Base-by-base conservation (phyloP, 2,113 vertebrate species). In the Istiophorus platypterus region DNA sequence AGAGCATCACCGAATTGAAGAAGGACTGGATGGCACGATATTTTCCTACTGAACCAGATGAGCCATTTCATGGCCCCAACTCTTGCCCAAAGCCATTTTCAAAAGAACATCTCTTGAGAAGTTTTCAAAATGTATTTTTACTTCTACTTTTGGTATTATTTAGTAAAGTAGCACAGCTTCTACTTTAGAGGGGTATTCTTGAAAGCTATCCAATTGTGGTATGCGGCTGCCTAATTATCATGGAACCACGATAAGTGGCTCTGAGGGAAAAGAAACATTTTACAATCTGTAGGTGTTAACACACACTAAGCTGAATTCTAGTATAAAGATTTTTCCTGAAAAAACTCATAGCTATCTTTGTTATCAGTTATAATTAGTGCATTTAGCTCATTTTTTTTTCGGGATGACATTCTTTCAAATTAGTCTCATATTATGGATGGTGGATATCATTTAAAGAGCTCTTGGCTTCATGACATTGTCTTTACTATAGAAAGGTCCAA, bases 1-100 rank as follows among this genome's bases (percentile, higher is more conserved):
- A 65, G 72, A 56, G 70, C 39, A 52, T 66, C 8, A 10, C 17
- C 64, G 57, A 82, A 61, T 7, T 66, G 42, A 76, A 52, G 63
- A 31, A 26, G 39, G 26, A 14, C n/a, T 56, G 39, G 66, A 58
- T 54, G 56, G n/a, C 47, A 6, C 37, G n/a, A 18, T 18, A 49
- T 56, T 37, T 56, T 56, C 13, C 34, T 37, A 47, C 24, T n/a
- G 47, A 14, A 75, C 56, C n/a, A 47, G 20, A 69, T 56, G 52
- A 52, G 27, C 17, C 1, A 59, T 47, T 42, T 56, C 52, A 51
- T 52, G 24, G 20, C 59, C 26, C 5, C 34, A 11, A 7, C 64
- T 51, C 12, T 64, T 39, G 41, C 27, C 74, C 34, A 80, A 10
- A 61, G 37, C 17, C 3, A 51, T 70, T 70, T 76, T 39, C 2